Percentiles rank a stretch among this genome's conserved stretches.
Conservation (phyloP, 2,797 vertebrate species). For the Xenopus petersii region DNA sequence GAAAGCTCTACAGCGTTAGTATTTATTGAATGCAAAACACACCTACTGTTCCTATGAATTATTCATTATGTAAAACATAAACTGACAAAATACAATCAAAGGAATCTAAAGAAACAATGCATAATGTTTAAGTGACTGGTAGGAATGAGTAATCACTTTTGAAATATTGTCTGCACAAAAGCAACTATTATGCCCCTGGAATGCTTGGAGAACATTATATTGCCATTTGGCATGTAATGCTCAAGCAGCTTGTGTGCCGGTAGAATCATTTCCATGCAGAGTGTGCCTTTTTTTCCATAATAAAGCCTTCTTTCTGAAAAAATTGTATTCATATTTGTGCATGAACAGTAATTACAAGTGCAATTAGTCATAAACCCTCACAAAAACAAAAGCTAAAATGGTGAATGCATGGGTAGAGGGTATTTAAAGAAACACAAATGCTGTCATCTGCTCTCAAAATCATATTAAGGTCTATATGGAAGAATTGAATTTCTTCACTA, state of each 20-base stretch:
- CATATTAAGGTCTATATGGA: no score
- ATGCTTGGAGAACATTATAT: slow-evolving; percentile 14
- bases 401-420: not conserved
- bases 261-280: slow-evolving; percentile 29
- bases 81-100: slow-evolving; percentile 45
- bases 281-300: not conserved
- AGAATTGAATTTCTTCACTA: no score
- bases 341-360: not conserved
- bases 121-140: slow-evolving; percentile 45
- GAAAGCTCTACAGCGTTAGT: slow-evolving; percentile 33
- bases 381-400: not conserved
- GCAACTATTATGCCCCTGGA: slow-evolving; percentile 39
- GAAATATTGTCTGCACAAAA: slow-evolving; percentile 31
- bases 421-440: no score
- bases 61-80: slow-evolving; percentile 41
- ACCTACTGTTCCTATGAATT: slow-evolving; percentile 47
- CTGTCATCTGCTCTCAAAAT: no score
- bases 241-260: slow-evolving; percentile 30
- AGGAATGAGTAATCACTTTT: slow-evolving; percentile 36
- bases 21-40: slow-evolving; percentile 40
- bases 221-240: slow-evolving; percentile 32
- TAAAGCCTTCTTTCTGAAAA: slow-evolving; percentile 7
- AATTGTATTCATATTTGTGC: not conserved
- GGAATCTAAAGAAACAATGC: slow-evolving; percentile 36
- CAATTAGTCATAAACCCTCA: not conserved